Evolutionary conservation across 2,113 vertebrate genomes (phyloP), one percentile per base, ranked within the genome.

Genomic region (Bubo bubo): DNA sequence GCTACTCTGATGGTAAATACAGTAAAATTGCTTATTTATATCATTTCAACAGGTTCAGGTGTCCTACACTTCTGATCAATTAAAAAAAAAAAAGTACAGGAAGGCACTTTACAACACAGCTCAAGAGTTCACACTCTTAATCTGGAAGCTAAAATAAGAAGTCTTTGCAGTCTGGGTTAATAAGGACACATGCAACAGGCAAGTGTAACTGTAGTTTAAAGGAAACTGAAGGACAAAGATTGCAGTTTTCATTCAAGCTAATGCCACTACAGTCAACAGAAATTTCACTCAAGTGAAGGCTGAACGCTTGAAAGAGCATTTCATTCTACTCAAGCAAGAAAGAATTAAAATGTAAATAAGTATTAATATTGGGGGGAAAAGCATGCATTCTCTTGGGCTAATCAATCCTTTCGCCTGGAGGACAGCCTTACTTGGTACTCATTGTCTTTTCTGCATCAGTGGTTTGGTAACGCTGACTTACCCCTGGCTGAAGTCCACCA

Each of bases 61-160:
- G 37, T 70, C 72, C 60, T 62, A 71, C 34, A 49, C 35, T 75
- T 91, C 74, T 75, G 30, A 85, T 20, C 32, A 79, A 30, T 62
- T n/a, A 2, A 9, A 49, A 30, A 74, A 74, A 49, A 49, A 70
- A 66, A 60, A 41, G 12, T 16, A 62, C 13, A 79, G 37, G 50
- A 92, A 81, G 53, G 58, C 39, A 87, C 49, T 83, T 85, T 50
- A 62, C 30, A 82, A 67, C 37, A 67, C 47, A 83, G 90, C 45
- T 82, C 64, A 91, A 59, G 84, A 95, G 77, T 63, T 93, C 62
- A 88, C 7, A 7, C n/a, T 93, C 68, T 86, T 97, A 97, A 97
- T 96, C 96, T 90, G 63, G 79, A 88, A 91, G 80, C 92, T 97
- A 95, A 96, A 96, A 90, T 88, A 95, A 91, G 83, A 94, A 90